These are phyloP conservation scores for Aphidius gifuensis DNA, from an alignment of 1,140 invertebrate genomes.

Conservation along the genomic window DNA sequence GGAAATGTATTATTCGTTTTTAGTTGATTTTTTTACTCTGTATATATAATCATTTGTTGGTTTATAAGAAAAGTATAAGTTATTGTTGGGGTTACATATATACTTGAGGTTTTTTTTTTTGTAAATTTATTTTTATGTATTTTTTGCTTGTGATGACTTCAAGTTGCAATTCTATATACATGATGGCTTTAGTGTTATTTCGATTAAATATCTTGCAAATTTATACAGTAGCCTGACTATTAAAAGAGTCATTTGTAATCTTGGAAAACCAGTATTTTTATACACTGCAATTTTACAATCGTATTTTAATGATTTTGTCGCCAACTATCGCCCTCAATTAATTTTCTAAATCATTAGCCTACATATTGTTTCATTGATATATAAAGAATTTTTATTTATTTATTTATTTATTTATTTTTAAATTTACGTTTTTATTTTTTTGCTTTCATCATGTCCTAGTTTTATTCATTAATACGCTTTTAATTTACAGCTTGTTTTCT, in stretches of 20 bases:
- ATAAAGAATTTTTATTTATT: too few species aligned
- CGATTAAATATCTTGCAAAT: slow-evolving; percentile 28
- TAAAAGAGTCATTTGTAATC: slow-evolving; percentile 38
- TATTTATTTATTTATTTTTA: too few species aligned
- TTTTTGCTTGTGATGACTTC: not conserved
- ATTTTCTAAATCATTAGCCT: too few species aligned
- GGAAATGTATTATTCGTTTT: slow-evolving; percentile 18
- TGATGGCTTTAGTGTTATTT: slow-evolving; percentile 14
- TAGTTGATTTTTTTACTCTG: not conserved
- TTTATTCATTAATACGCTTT: too few species aligned
- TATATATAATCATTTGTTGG: not conserved
- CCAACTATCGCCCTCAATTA: too few species aligned
- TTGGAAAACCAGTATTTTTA: slow-evolving; percentile 25
- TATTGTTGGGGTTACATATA: not conserved
- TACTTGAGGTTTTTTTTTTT: not conserved
- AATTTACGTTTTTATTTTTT: too few species aligned
- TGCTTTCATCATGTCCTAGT: too few species aligned
- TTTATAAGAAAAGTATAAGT: slow-evolving; percentile 23
- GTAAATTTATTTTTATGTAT: not conserved
- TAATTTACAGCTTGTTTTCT: too few species aligned
- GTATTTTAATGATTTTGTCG: slow-evolving; percentile 3
- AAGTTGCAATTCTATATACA: not conserved
- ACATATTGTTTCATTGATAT: too few species aligned
- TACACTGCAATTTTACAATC: slow-evolving; percentile 22
- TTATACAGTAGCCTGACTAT: slow-evolving; percentile 33